Conservation (phyloP, 2,113 vertebrate genomes). For the Ciconia stormi region DNA sequence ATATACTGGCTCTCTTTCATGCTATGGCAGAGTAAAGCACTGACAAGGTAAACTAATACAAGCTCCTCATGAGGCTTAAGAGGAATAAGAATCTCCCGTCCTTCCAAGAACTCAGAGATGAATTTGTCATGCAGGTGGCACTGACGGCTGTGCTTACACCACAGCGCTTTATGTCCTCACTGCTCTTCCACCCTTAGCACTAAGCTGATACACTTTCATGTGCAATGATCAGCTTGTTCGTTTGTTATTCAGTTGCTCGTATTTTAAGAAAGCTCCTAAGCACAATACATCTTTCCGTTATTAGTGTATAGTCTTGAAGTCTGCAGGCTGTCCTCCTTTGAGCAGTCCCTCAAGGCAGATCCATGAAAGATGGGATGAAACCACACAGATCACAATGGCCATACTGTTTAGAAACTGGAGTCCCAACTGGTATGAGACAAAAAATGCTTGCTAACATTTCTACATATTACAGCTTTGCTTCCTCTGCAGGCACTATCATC, state of each 20-base stretch:
- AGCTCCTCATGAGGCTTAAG: neutral
- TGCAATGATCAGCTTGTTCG: neutral
- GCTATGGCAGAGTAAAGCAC: neutral
- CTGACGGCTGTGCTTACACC: neutral
- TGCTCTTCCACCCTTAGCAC: neutral
- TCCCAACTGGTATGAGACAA: neutral
- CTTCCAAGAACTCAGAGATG: neutral
- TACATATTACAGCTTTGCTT: neutral
- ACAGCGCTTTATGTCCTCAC: neutral
- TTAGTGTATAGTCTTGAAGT: neutral
- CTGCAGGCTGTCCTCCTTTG: neutral
- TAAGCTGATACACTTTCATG: neutral
- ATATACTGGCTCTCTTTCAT: neutral
- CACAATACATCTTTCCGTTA: neutral
- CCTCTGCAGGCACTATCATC: neutral
- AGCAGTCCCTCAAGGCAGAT: neutral
- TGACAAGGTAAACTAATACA: neutral
- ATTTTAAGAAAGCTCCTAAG: neutral
- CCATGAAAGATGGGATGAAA: neutral
- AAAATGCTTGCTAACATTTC: neutral
- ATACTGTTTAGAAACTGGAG: neutral
- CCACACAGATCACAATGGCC: neutral
- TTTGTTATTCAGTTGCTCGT: neutral
- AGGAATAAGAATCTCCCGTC: fast-evolving
- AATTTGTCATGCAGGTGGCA: neutral